A percentile compares a stretch with the other conserved stretches of the same genome.
phyloP scores from a whole-genome alignment of 2,888 invertebrate species.

The Aspidiotus rigidus region DNA sequence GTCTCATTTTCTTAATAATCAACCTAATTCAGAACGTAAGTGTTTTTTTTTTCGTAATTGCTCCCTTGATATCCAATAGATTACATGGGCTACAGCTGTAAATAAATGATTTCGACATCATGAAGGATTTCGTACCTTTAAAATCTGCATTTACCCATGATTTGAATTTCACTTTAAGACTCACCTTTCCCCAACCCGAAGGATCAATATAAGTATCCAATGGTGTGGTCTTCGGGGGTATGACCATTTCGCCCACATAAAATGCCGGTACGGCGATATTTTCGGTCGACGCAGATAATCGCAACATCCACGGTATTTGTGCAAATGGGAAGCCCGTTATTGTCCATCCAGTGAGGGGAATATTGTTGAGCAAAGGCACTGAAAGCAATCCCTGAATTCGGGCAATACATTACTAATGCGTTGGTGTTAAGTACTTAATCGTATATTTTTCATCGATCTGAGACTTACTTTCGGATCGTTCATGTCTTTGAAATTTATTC shows the following conservation, averaged over 20 bases:
- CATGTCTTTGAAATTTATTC: constrained; percentile 58
- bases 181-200: constrained; percentile 41
- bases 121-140: too few species aligned
- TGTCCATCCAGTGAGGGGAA: constrained; percentile 47
- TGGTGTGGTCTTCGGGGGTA: constrained; percentile 27
- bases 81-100: too few species aligned
- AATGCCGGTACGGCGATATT: constrained; percentile 35
- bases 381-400: neutral
- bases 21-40: too few species aligned
- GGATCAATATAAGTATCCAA: constrained; percentile 40
- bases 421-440: too few species aligned
- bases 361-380: neutral
- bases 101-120: too few species aligned
- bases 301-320: constrained; percentile 35
- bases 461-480: constrained; percentile 44
- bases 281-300: constrained; percentile 14
- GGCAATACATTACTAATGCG: neutral
- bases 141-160: too few species aligned
- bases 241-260: constrained; percentile 36
- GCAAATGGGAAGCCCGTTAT: constrained; percentile 51
- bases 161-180: neutral
- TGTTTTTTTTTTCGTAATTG: too few species aligned
- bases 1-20: too few species aligned
- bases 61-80: too few species aligned
- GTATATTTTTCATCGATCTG: too few species aligned